These are phyloP conservation scores for Epizoanthus scotinus DNA, from an alignment of 92 coral and sea anemone species.

Conservation along the genomic window DNA sequence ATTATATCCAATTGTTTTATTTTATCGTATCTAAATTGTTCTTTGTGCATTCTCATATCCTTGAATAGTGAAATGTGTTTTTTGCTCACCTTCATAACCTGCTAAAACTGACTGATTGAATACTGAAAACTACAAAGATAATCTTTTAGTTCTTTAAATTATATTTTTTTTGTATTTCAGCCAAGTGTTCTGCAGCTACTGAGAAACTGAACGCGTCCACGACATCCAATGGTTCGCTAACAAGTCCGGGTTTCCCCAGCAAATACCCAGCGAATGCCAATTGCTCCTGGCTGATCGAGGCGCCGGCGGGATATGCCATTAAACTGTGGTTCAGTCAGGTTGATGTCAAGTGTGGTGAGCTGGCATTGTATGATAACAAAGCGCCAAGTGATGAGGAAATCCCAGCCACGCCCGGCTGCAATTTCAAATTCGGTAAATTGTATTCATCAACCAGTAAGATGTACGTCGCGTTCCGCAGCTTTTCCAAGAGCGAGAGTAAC, in stretches of 20 bases:
- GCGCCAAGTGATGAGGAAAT: not conserved
- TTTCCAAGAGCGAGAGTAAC: not conserved
- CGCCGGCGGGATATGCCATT: conserved; percentile 40
- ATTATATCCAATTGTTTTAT: too few species aligned
- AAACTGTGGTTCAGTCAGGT: conserved; percentile 16
- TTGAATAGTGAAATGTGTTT: too few species aligned
- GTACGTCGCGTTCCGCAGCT: conserved; percentile 1
- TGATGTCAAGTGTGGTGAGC: conserved; percentile 11
- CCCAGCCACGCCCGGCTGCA: conserved; percentile 9
- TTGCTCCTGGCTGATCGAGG: conserved; percentile 66
- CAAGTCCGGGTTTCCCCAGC: conserved; percentile 59
- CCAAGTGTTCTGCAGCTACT: not conserved
- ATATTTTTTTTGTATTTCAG: not conserved
- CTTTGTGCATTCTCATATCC: not conserved
- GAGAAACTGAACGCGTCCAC: not conserved
- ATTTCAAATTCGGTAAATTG: not conserved
- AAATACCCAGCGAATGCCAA: conserved; percentile 52
- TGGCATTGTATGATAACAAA: not conserved
- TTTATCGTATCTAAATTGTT: too few species aligned
- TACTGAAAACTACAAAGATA: not conserved
- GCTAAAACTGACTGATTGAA: not conserved
- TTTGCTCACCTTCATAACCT: not conserved
- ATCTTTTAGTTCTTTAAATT: conserved; percentile 2
- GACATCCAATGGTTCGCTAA: conserved; percentile 45
- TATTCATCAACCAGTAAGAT: not conserved